A percentile compares a stretch with the other conserved stretches of the same genome.
phyloP scores from a whole-genome alignment of 37 sponge, comb jelly and placozoan genomes.

The Chondrilla cf. caribensis region DNA sequence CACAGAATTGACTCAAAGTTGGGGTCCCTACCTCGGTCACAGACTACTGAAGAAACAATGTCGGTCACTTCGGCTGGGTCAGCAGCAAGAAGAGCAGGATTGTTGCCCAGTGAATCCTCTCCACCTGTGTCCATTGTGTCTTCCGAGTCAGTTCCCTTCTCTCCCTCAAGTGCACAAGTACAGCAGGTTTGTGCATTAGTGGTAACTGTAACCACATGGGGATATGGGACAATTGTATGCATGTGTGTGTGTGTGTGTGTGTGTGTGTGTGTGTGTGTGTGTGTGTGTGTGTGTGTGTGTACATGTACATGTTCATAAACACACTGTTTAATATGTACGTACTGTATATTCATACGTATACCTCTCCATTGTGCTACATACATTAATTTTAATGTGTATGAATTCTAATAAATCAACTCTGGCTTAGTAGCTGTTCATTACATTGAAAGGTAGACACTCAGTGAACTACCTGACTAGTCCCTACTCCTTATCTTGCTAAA shows the following conservation, averaged over 20 bases:
- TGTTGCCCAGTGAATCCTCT: background rate
- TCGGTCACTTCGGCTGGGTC: background rate
- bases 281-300: background rate
- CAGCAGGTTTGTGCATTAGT: background rate
- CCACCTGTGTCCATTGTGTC: background rate
- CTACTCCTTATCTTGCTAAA: no score
- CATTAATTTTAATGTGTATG: no score
- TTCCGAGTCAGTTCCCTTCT: background rate
- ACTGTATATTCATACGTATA: background rate
- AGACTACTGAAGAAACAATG: background rate
- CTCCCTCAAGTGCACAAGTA: background rate
- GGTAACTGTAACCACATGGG: background rate
- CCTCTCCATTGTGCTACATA: no score
- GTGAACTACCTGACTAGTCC: no score
- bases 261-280: background rate
- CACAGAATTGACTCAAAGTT: background rate
- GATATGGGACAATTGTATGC: background rate
- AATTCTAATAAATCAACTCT: no score
- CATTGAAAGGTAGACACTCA: no score
- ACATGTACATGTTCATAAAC: background rate
- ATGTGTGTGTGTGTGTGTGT: background rate
- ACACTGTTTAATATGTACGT: background rate
- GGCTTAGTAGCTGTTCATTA: no score
- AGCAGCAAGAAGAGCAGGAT: background rate
- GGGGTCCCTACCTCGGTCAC: slow-evolving; percentile 7